Evolutionary conservation across 2,797 vertebrate genomes (phyloP).

Genomic region (Chelidonichthys spinosus): DNA sequence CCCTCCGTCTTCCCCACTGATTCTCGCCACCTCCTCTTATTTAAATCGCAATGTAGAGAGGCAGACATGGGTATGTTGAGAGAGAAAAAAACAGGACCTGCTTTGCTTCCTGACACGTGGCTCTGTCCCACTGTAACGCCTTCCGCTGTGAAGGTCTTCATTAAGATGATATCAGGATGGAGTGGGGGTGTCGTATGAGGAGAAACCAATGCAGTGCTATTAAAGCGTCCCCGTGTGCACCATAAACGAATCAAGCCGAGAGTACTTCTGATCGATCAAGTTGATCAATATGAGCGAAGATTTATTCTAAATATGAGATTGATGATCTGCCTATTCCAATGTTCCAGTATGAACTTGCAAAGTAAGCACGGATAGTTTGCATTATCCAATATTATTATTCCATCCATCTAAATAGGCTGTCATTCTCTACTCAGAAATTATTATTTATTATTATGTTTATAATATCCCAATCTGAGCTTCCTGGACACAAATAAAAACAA

Average conservation of each 20-base stretch:
- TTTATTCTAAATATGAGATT: conserved; percentile 26
- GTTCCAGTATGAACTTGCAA: conserved; percentile 16
- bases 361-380: conserved; percentile 4
- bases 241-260: conserved; percentile 16
- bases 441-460: conserved; percentile 4
- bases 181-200: conserved; percentile 18
- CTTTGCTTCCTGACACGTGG: conserved; percentile 24
- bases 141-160: conserved; percentile 40
- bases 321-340: background rate
- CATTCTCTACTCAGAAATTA: conserved; percentile 7
- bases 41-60: conserved; percentile 41
- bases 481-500: background rate
- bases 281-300: conserved; percentile 25
- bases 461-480: background rate
- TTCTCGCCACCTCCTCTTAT: conserved; percentile 19
- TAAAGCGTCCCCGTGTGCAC: background rate
- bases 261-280: conserved; percentile 16
- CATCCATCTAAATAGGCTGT: conserved; percentile 4
- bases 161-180: conserved; percentile 26
- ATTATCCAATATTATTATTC: conserved; percentile 10
- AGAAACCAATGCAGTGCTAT: conserved; percentile 10
- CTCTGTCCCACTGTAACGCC: conserved; percentile 16
- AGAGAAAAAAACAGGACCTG: background rate
- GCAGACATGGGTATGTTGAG: background rate
- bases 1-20: background rate